Evolutionary conservation across 2,888 invertebrate genomes (phyloP), one percentile per base, ranked within the genome.

Genomic region (Pammene aurita): DNA sequence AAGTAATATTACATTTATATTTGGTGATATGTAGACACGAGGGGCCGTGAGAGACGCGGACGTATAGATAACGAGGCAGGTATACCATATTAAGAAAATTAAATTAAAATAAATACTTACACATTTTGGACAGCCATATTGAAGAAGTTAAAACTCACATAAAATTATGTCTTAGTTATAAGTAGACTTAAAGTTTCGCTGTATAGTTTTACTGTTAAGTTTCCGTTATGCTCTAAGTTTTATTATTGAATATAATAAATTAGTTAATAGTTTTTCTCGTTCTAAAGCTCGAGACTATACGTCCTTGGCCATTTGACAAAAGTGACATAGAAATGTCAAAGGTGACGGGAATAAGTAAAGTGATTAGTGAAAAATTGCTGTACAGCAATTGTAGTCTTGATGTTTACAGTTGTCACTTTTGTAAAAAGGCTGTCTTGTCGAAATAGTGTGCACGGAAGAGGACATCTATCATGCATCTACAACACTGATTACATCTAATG

Each of bases 401-500:
- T 18, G 1, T 6, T 48, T 18, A n/a, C 35, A 61, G 11, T 6
- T 48, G 61, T 60, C 60, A 61, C 41, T 41, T 62, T 52, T 52
- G 10, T 10, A 41, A 26, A 62, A 26, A 18, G 61, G 18, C 50
- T 35, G 50, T 14, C 57, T 18, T 57, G n/a, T 11, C 42, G 68
- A 64, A 64, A 68, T 2, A 52, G 57, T 63, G 67, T 42, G 14
- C 57, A 68, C 65, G 38, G 64, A 69, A 82, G 74, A 76, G 77
- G 82, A 79, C 77, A 83, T 76, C 81, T 84, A 86, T 79, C 79
- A 86, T 83, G 79, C 84, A 81, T 76, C 87, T 89, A 90, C 87
- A 78, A 90, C 89, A 89, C 76, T 82, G 81, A 90, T 81, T 84
- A 87, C 78, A 86, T 77, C 77, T 76, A 80, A 79, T 18, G 76